Conservation (phyloP, 2,113 vertebrate species). For the Cinclus mexicanus region DNA sequence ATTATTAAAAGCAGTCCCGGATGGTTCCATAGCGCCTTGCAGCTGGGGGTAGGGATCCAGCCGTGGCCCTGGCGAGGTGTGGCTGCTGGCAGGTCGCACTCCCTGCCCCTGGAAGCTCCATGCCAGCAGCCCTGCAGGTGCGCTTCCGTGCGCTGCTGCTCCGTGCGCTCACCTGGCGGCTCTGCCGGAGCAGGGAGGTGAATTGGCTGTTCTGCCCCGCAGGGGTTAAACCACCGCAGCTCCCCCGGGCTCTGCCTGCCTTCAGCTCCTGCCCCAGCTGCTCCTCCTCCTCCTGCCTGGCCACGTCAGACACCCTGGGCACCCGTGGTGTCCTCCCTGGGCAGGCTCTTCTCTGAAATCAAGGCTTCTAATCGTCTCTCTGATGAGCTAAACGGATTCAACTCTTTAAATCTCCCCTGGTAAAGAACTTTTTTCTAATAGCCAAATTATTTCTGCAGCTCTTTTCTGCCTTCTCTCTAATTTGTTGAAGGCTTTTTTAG, state of each 20-base stretch:
- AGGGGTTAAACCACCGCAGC: background rate
- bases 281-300: background rate
- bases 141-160: background rate
- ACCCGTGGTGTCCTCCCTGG: background rate
- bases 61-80: background rate
- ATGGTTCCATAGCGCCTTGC: background rate
- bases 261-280: background rate
- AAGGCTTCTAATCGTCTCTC: conserved; percentile 11
- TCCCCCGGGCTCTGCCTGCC: background rate
- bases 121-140: too few species aligned
- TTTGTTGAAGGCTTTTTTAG: background rate
- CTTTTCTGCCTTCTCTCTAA: conserved; percentile 1
- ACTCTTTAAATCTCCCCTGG: background rate
- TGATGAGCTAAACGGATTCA: conserved; percentile 35
- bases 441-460: background rate
- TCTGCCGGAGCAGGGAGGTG: background rate
- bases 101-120: background rate
- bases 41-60: background rate
- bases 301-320: background rate
- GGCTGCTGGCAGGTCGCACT: fast-evolving
- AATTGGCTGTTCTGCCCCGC: background rate
- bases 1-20: background rate
- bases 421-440: background rate
- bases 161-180: fast-evolving
- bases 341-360: conserved; percentile 22